A percentile compares a stretch with the other conserved stretches of the same genome.
Conservation (phyloP, 2,797 vertebrate species). For the Syngnathus acus region DNA sequence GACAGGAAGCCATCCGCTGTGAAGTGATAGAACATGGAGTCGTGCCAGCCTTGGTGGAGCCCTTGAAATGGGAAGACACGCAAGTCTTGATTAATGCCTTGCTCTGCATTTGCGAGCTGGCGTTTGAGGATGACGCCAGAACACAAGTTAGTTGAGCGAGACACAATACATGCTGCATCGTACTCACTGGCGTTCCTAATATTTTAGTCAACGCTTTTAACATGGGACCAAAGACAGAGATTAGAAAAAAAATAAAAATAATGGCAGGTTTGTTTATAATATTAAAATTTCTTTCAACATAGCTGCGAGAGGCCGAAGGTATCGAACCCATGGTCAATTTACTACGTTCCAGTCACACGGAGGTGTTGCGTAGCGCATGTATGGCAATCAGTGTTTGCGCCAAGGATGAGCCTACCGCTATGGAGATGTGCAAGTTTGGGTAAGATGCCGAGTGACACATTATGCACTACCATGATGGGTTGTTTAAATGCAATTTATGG, state of each 20-base stretch:
- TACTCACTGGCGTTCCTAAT: no score
- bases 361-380: slow-evolving; percentile 77
- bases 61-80: slow-evolving; percentile 63
- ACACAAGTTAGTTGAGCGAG: slow-evolving; percentile 57
- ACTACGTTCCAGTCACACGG: slow-evolving; percentile 70
- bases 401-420: slow-evolving; percentile 65
- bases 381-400: slow-evolving; percentile 80
- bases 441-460: slow-evolving; percentile 56
- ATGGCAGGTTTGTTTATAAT: background rate
- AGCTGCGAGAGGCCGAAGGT: slow-evolving; percentile 77
- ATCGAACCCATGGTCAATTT: slow-evolving; percentile 73
- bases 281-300: slow-evolving; percentile 16
- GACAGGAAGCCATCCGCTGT: slow-evolving; percentile 66
- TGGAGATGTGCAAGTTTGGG: slow-evolving; percentile 80
- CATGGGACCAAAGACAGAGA: no score
- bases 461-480: background rate
- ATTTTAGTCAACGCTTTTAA: no score
- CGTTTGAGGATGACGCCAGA: slow-evolving; percentile 72
- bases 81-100: slow-evolving; percentile 68
- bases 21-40: slow-evolving; percentile 59
- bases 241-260: no score
- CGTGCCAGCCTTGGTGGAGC: slow-evolving; percentile 63
- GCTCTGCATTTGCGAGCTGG: slow-evolving; percentile 63
- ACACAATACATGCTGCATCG: background rate
- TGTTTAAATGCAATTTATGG: background rate